Evolutionary conservation across 2,888 invertebrate genomes (phyloP), one percentile per base, ranked within the genome.

Genomic region (Apoderus coryli): DNA sequence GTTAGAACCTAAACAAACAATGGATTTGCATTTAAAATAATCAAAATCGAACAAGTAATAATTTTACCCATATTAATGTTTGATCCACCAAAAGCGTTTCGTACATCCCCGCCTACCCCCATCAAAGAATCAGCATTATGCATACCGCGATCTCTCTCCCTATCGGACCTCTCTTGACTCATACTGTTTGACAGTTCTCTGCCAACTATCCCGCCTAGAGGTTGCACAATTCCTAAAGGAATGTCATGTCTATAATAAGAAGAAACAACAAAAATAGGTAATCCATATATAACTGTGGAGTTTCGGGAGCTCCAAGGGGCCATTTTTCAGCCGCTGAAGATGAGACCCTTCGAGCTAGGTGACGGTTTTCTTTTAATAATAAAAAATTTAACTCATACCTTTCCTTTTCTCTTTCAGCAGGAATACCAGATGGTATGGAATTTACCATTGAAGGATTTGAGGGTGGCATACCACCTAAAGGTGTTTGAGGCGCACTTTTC

Each of bases 61-160:
- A 7, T 19, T 44, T 42, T 35, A 47, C 50, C 47, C 38, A 49
- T 43, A 34, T 40, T 42, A 29, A 42, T 41, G 19, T 36, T 35
- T 40, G 44, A 41, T 10, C 48, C 53, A 22, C 60, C 61, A 43
- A 64, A 64, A 3, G 64, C 61, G 34, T 59, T 67, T 49, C 69
- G 60, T 39, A 69, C 69, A 49, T 71, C 71, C 25, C 67, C 66
- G 38, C 65, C 67, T 38, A 69, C 63, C 38, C 65, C 65, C 34
- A 65, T 60, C 29, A 68, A 50, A 32, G 61, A 59, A 48, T 67
- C 65, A 30, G 39, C 47, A 37, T 42, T 50, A 31, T 35, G 35
- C 34, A 38, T 40, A 27, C 47, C 46, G 38, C 49, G 34, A n/a
- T 39, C 44, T 34, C 52, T 39, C 9, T 54, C 53, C 30, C 51